Percentiles rank a stretch among this genome's conserved stretches.
phyloP scores from a whole-genome alignment of 2,888 invertebrate genomes.

The Alviniconcha strummeri region DNA sequence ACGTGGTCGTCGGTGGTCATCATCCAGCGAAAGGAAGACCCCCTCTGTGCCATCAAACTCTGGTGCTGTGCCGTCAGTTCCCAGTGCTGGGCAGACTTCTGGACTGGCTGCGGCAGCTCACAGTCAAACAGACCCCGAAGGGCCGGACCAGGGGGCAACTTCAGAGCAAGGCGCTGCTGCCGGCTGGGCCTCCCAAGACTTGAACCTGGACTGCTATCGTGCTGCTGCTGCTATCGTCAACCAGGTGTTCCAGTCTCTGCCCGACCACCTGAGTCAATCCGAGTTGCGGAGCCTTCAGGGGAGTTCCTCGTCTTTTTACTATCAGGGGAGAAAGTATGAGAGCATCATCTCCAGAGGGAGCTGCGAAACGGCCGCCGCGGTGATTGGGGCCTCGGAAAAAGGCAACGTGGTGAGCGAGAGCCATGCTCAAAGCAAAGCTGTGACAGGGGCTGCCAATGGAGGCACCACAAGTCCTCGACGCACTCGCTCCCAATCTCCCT shows the following conservation, averaged over 20 bases:
- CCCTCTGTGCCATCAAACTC: background rate
- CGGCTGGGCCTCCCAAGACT: slow-evolving; percentile 4
- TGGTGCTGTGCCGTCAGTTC: background rate
- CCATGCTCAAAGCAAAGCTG: background rate
- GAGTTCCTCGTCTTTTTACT: slow-evolving; percentile 12
- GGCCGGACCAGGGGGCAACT: background rate
- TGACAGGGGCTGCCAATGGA: background rate
- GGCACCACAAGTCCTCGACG: slow-evolving; percentile 8
- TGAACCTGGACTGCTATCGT: slow-evolving; percentile 37
- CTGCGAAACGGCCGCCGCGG: slow-evolving; percentile 16
- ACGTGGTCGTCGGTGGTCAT: too few relatives aligned
- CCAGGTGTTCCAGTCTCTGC: slow-evolving; percentile 44
- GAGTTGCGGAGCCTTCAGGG: background rate
- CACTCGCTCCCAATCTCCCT: slow-evolving; percentile 32
- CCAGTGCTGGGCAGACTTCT: background rate
- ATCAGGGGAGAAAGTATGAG: slow-evolving; percentile 24
- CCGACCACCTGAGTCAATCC: slow-evolving; percentile 20
- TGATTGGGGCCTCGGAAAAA: slow-evolving; percentile 20
- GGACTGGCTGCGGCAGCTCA: background rate
- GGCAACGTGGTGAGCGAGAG: slow-evolving; percentile 31
- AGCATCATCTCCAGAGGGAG: slow-evolving; percentile 5
- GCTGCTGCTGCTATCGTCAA: slow-evolving; percentile 45
- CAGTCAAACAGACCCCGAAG: background rate
- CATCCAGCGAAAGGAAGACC: background rate
- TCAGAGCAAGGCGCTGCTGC: background rate